Base-by-base conservation (phyloP, 1,140 invertebrate species). In the Galendromus occidentalis region DNA sequence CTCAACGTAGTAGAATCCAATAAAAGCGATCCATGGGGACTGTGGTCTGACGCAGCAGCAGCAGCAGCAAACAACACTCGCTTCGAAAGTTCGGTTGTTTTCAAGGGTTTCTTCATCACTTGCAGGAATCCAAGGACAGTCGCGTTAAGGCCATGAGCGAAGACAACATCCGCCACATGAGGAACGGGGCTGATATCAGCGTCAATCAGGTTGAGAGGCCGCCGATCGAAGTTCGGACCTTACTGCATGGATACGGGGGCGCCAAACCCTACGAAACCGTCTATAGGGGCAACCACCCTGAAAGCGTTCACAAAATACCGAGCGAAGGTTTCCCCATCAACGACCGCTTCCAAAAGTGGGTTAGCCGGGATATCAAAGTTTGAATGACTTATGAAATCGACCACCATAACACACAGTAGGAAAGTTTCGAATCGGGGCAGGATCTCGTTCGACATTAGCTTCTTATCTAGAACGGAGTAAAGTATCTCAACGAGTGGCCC, bases 301-400 rank as follows among this genome's bases (percentile, higher is more conserved):
- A 59, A 33, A 59, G 51, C 20, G 51, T 59, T 5, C 51, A 59
- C 22, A 14, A 59, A 22, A 59, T 59, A 17, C 51, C 51, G 33
- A 59, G 51, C 22, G 51, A 59, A 22, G 51, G 51, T 2, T 59
- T 59, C 51, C 51, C 51, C 25, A 33, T 59, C 51, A 59, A 59
- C 51, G 22, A 25, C 9, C 51, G 51, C 51, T 59, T 59, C 51
- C n/a, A 59, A 33, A 59, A 59, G 4, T 59, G 51, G 51, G 51
- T 59, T 9, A 17, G 25, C 20, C 51, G 51, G 17, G 22, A 59
- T 25, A 33, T 59, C 22, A 33, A 59, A 18, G 51, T 59, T 18
- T 47, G 14, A 47, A 4, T 14, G n/a, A n/a, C n/a, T n/a, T n/a
- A n/a, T n/a, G n/a, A n/a, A n/a, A n/a, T n/a, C n/a, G n/a, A n/a